These are phyloP conservation scores for Anarsia innoxiella DNA, from an alignment of 2,888 invertebrate species.

Conservation along the genomic window DNA sequence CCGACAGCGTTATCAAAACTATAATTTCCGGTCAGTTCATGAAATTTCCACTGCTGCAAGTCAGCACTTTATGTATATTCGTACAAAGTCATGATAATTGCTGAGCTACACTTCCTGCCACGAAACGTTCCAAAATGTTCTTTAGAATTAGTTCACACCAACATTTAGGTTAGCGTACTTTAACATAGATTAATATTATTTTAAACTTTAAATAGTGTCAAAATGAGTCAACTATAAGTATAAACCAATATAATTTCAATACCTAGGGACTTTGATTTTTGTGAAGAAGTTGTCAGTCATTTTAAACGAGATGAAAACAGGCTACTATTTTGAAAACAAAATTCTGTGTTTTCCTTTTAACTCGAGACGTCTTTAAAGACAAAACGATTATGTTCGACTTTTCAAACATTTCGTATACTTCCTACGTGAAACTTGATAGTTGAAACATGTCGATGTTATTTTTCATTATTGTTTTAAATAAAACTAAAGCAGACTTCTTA, in stretches of 20 bases:
- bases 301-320: too few species aligned
- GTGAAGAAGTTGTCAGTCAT: too few species aligned
- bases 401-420: too few species aligned
- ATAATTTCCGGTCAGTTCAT: constrained; percentile 18
- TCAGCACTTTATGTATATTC: constrained; percentile 21
- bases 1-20: constrained; percentile 14
- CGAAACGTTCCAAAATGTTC: constrained; percentile 1
- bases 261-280: neutral
- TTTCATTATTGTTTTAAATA: too few species aligned
- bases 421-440: too few species aligned
- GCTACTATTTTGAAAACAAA: too few species aligned
- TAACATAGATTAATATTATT: neutral
- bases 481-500: too few species aligned
- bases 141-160: neutral
- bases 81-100: constrained; percentile 22
- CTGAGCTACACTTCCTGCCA: constrained; percentile 10
- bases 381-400: too few species aligned
- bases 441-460: too few species aligned
- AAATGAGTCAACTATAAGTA: neutral
- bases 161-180: neutral
- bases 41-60: constrained; percentile 19
- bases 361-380: too few species aligned
- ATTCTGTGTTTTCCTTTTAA: too few species aligned
- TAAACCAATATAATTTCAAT: neutral
- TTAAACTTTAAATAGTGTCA: neutral